Conservation (phyloP, 2,797 vertebrate genomes). For the Intellagama lesueurii region DNA sequence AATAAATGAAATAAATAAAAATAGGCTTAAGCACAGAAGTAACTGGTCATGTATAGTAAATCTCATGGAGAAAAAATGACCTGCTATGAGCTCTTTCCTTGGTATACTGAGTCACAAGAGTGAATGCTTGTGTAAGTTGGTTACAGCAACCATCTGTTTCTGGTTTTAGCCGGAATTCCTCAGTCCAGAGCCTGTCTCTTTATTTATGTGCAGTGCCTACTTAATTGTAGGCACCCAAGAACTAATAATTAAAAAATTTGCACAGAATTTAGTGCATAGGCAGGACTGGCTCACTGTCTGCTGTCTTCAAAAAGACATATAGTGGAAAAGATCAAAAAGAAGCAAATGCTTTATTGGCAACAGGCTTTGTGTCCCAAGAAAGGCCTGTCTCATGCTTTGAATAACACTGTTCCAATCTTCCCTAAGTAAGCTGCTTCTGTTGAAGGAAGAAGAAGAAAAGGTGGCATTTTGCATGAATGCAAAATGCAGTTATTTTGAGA, state of each 20-base stretch:
- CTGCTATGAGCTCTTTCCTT: background rate
- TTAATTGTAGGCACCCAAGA: constrained; percentile 15
- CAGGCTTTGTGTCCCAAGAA: background rate
- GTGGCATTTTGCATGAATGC: background rate
- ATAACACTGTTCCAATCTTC: background rate
- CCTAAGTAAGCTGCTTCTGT: background rate
- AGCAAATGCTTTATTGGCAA: constrained; percentile 18
- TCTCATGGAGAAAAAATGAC: background rate
- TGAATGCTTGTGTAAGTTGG: background rate
- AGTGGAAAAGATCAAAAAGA: constrained; percentile 24
- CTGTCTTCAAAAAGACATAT: constrained; percentile 4
- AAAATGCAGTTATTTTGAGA: background rate
- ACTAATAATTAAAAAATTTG: constrained; percentile 28
- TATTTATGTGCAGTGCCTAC: constrained; percentile 19
- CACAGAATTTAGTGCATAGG: constrained; percentile 20
- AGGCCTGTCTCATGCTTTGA: background rate
- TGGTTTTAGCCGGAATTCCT: background rate
- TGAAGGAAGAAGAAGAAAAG: background rate
- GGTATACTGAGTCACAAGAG: background rate
- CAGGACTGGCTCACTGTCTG: background rate
- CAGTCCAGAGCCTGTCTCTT: background rate
- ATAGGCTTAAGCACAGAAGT: background rate
- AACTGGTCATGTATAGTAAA: background rate
- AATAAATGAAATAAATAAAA: no score
- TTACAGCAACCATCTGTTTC: constrained; percentile 1